Evolutionary conservation across 1,140 invertebrate species (phyloP).

Genomic region (Phenacoccus solenopsis): DNA sequence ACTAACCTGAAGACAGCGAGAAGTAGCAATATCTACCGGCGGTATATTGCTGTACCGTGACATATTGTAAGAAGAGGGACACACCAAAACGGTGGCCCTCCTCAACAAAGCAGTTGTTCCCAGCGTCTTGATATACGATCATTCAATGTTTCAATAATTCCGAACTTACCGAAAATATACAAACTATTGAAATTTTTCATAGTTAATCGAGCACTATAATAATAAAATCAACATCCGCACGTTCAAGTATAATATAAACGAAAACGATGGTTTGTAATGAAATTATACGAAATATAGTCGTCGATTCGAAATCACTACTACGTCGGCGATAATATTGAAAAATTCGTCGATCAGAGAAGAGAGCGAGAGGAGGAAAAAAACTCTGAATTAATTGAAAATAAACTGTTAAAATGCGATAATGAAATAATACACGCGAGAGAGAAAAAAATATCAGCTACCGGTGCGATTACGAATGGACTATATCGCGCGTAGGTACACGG

Average conservation of each 20-base stretch:
- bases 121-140: neutral
- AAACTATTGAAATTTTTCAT: neutral
- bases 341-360: neutral
- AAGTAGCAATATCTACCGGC: slow-evolving; percentile 7
- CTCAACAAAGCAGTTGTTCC: neutral
- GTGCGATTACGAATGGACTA: neutral
- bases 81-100: slow-evolving; percentile 15
- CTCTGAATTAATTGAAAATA: no score
- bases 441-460: slow-evolving; percentile 17
- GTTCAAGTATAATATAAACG: neutral
- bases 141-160: neutral
- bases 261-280: neutral
- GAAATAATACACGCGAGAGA: neutral
- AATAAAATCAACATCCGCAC: neutral
- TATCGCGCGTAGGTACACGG: slow-evolving; percentile 18
- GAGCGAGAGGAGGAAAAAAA: neutral
- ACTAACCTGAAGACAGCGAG: slow-evolving; percentile 12
- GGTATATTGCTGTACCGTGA: slow-evolving; percentile 2
- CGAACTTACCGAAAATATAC: neutral
- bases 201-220: neutral
- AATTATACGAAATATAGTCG: neutral
- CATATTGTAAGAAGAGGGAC: slow-evolving; percentile 14
- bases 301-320: neutral
- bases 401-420: neutral
- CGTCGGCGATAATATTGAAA: neutral